phyloP scores from a whole-genome alignment of 2,888 invertebrate genomes.

The Dysmachus trigonus region DNA sequence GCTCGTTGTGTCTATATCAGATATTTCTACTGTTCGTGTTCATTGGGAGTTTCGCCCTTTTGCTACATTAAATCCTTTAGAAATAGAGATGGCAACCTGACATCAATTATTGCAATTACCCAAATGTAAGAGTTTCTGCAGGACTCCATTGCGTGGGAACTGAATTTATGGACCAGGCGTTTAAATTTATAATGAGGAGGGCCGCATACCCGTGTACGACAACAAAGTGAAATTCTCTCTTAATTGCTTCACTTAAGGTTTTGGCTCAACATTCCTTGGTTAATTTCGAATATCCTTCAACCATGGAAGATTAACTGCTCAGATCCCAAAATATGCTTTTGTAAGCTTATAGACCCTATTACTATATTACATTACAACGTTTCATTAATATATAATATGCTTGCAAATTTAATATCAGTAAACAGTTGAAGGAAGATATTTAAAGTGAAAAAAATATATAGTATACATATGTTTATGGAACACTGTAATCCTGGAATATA shows the following conservation, averaged over 20 bases:
- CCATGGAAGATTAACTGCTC: background rate
- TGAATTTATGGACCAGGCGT: background rate
- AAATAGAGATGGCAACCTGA: background rate
- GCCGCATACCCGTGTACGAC: background rate
- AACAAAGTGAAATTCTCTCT: background rate
- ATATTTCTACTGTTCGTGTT: background rate
- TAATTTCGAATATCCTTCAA: background rate
- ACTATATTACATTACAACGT: background rate
- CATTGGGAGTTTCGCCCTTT: background rate
- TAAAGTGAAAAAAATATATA: background rate
- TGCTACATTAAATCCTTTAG: slow-evolving; percentile 9
- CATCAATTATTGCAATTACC: slow-evolving; percentile 28
- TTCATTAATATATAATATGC: background rate
- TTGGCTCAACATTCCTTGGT: background rate
- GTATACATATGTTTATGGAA: too few relatives aligned
- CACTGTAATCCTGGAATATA: too few relatives aligned
- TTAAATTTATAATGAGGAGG: slow-evolving; percentile 16
- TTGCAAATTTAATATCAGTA: background rate
- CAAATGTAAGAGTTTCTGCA: background rate
- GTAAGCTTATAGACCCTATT: background rate
- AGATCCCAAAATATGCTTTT: background rate
- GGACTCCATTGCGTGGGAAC: background rate
- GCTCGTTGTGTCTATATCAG: background rate
- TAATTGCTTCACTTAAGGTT: background rate
- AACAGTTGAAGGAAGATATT: background rate